Conservation (phyloP, 1,140 invertebrate species). For the Aphelinus certus region DNA sequence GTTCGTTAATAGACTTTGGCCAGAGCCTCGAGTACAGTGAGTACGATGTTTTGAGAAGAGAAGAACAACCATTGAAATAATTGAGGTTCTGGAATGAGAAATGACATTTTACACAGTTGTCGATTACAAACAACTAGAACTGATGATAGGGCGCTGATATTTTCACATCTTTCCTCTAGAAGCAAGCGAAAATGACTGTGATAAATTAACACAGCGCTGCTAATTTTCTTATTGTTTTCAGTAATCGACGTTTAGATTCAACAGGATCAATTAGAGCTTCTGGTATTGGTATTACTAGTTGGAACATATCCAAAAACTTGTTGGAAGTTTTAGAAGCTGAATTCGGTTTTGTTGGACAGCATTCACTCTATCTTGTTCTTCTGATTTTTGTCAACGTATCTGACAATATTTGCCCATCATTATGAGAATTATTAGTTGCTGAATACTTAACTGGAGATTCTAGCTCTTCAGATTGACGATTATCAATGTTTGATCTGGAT, state of each 20-base stretch:
- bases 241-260: slow-evolving; percentile 79
- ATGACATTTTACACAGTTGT: too few species aligned
- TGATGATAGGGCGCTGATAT: too few species aligned
- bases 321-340: background rate
- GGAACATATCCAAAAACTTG: slow-evolving; percentile 23
- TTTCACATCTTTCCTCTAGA: too few species aligned
- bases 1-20: too few species aligned
- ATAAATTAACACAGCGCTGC: slow-evolving; percentile 57
- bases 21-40: too few species aligned
- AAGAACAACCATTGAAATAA: too few species aligned
- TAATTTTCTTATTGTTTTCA: slow-evolving; percentile 68
- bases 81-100: too few species aligned
- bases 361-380: slow-evolving; percentile 39
- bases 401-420: slow-evolving; percentile 48
- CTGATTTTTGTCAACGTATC: slow-evolving; percentile 53
- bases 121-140: too few species aligned
- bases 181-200: too few species aligned
- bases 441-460: slow-evolving; percentile 44
- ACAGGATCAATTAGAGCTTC: slow-evolving; percentile 82
- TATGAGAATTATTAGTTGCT: slow-evolving; percentile 43
- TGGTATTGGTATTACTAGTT: slow-evolving; percentile 73
- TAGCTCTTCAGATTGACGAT: slow-evolving; percentile 53
- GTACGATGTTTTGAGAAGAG: too few species aligned
- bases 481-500: slow-evolving; percentile 59
- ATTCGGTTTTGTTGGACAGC: slow-evolving; percentile 10